Base-by-base conservation (phyloP, 1,140 invertebrate genomes). In the Spodoptera frugiperda region DNA sequence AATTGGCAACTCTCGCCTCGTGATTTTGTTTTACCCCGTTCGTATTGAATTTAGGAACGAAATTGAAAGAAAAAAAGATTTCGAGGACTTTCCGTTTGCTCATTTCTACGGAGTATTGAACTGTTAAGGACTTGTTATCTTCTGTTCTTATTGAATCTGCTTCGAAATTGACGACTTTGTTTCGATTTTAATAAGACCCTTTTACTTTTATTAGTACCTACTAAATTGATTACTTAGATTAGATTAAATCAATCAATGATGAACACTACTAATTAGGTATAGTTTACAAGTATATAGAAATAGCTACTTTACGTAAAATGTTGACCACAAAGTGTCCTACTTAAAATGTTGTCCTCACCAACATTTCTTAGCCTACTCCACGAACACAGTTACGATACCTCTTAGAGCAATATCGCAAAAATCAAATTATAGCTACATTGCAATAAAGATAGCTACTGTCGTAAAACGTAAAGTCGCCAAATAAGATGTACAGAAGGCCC, bases 1-100 rank as follows among this genome's bases (percentile, higher is more conserved):
- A 87, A 88, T 91, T 91, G 85, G 79, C 83, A 85, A 84, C 77
- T 82, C 80, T 83, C 77, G 33, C 53, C 70, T 65, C 76, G 79
- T 81, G 81, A 84, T 87, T 88, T 86, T 85, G 79, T 87, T 88
- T 87, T 74, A 81, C 53, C 63, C 75, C 30, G 77, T 82, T 82
- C 53, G 21, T 79, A 81, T 81, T 83, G 70, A 78, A 81, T 78
- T 82, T 76, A 55, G 53, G 51, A 71, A 44, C 51, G 46, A 53
- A 68, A 68, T 51, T 68, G 46, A 30, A 25, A 25, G 46, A 68
- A 51, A 68, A 53, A 70, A 71, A 71, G 19, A 49, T 51, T 25
- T 25, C 25, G 14, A 15, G n/a, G 9, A 10, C 57, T 61, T 15
- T 25, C 57, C 25, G 49, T 71, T 71, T 55, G 51, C 53, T 44